A percentile compares a stretch with the other conserved stretches of the same genome.
Conservation (phyloP, 2,113 vertebrate species). For the Labeo catla region DNA sequence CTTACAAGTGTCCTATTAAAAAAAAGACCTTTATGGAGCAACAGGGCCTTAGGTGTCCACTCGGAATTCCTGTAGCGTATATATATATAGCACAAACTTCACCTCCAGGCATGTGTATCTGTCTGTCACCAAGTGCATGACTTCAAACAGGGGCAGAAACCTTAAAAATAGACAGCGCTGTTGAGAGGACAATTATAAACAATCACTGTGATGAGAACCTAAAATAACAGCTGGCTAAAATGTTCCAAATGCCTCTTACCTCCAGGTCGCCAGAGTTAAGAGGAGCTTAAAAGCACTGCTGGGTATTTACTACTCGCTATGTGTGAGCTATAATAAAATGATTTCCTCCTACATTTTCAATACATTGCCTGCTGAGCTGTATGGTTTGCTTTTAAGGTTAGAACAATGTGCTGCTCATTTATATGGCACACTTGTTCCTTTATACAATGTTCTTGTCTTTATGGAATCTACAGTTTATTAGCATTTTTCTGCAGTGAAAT, state of each 20-base stretch:
- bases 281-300: neutral
- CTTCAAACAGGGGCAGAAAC: slow-evolving; percentile 44
- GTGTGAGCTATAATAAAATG: neutral
- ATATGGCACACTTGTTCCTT: neutral
- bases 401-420: neutral
- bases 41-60: slow-evolving; percentile 19
- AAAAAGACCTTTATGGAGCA: slow-evolving; percentile 29
- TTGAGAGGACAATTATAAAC: slow-evolving; percentile 59
- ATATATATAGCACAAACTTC: slow-evolving; percentile 50
- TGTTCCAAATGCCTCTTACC: slow-evolving; percentile 48
- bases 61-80: slow-evolving; percentile 38
- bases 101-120: slow-evolving; percentile 55
- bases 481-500: neutral
- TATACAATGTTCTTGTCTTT: neutral
- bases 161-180: slow-evolving; percentile 53
- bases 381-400: neutral
- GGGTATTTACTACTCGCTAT: neutral
- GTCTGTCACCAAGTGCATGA: slow-evolving; percentile 51
- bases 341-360: neutral
- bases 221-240: slow-evolving; percentile 55
- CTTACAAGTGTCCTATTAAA: neutral
- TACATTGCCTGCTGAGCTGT: neutral
- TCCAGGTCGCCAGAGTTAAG: slow-evolving; percentile 23
- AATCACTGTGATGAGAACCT: slow-evolving; percentile 49
- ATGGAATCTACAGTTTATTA: neutral